Percentiles rank a stretch among this genome's conserved stretches.
Evolutionary conservation across 2,113 vertebrate species (phyloP).

Genomic region (Tragelaphus scriptus): DNA sequence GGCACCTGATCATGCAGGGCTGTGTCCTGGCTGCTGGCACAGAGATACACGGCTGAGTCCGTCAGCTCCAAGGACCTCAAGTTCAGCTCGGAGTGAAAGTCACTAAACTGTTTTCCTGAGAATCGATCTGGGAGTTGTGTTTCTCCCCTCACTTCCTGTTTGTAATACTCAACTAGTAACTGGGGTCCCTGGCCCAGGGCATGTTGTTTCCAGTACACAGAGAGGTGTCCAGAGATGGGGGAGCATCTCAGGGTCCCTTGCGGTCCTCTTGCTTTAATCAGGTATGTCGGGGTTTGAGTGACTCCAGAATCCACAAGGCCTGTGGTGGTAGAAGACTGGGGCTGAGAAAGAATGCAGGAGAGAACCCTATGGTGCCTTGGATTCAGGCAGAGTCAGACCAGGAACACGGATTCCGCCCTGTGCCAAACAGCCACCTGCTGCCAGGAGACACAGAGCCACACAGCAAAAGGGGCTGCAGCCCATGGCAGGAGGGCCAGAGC

Average conservation of each 20-base stretch:
- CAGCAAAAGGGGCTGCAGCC: background rate
- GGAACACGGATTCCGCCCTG: background rate
- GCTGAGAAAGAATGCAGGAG: fast-evolving
- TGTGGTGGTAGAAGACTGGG: background rate
- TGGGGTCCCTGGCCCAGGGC: fast-evolving
- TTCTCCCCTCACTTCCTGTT: background rate
- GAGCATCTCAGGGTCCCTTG: background rate
- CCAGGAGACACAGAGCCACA: background rate
- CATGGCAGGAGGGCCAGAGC: background rate
- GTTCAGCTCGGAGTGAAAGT: background rate
- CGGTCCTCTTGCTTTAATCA: background rate
- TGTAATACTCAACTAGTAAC: background rate
- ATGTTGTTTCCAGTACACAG: conserved; percentile 28
- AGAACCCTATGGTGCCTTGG: background rate
- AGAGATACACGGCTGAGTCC: background rate
- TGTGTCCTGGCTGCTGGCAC: conserved; percentile 28
- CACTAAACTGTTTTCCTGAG: fast-evolving
- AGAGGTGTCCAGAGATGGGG: fast-evolving
- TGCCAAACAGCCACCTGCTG: background rate
- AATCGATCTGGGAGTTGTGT: fast-evolving
- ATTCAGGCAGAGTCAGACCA: background rate
- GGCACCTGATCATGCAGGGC: background rate
- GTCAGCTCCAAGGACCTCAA: background rate
- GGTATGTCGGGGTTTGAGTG: background rate
- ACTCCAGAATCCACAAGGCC: background rate